A percentile compares a stretch with the other conserved stretches of the same genome.
Evolutionary conservation across 2,113 vertebrate genomes (phyloP).

Genomic region (Pitta sordida): DNA sequence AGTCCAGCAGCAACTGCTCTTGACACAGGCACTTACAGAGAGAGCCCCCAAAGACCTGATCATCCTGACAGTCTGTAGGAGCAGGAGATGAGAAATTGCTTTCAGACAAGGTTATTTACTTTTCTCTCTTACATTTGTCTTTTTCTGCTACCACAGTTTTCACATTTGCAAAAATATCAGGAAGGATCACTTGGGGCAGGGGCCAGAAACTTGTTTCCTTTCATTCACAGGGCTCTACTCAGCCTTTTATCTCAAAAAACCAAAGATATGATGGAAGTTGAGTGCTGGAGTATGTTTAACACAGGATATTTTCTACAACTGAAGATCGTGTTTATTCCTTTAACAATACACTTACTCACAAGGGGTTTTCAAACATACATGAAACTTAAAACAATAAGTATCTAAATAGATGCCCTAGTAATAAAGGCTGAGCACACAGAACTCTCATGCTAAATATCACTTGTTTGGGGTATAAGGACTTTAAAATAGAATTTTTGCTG

Average conservation of each 20-base stretch:
- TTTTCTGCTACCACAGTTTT: not conserved
- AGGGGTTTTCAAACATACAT: not conserved
- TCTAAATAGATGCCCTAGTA: not conserved
- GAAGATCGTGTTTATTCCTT: not conserved
- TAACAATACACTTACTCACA: not conserved
- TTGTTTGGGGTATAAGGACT: not conserved
- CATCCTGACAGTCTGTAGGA: not conserved
- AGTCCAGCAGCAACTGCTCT: not conserved
- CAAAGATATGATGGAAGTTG: not conserved
- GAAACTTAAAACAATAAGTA: not conserved
- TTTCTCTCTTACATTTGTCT: not conserved
- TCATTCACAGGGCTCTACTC: not conserved
- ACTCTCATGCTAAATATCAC: not conserved
- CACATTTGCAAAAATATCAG: not conserved
- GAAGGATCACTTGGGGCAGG: not conserved
- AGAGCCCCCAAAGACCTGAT: not conserved
- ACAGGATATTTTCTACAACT: not conserved
- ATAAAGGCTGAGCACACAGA: not conserved
- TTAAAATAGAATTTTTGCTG: not conserved
- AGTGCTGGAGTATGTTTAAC: not conserved
- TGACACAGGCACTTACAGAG: not conserved
- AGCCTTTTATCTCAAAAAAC: not conserved
- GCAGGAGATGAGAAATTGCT: not conserved
- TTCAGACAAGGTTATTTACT: not conserved
- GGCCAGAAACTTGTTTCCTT: not conserved